These are phyloP conservation scores for Dasyornis broadbenti DNA, from an alignment of 2,113 vertebrate genomes.

Conservation along the genomic window DNA sequence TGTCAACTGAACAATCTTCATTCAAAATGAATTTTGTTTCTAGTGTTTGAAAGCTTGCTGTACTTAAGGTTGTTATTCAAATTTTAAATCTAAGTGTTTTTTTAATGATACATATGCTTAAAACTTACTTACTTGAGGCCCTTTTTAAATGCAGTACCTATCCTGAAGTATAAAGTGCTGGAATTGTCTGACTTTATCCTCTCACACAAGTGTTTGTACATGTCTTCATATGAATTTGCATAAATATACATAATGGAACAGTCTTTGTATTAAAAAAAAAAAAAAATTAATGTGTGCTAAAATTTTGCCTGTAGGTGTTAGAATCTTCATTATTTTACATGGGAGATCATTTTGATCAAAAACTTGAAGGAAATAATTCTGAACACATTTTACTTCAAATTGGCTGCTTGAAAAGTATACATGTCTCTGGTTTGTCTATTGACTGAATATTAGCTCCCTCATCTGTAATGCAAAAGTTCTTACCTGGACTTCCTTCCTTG, in stretches of 20 bases:
- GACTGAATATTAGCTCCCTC: background rate
- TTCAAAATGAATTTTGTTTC: background rate
- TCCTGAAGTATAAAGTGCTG: background rate
- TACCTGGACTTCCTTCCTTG: background rate
- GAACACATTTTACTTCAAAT: background rate
- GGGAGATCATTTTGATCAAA: background rate
- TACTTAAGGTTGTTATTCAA: background rate
- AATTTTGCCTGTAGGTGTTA: background rate
- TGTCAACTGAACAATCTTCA: background rate
- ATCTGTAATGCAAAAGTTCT: background rate
- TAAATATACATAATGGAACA: background rate
- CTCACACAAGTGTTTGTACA: background rate
- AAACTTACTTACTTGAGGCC: background rate
- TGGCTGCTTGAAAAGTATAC: background rate
- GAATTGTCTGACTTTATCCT: background rate
- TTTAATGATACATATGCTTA: background rate
- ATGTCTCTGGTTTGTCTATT: background rate
- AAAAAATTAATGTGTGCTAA: background rate
- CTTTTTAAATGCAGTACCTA: background rate
- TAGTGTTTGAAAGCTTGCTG: background rate
- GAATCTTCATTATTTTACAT: background rate
- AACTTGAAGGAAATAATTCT: background rate
- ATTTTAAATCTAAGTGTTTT: background rate
- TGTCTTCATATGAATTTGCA: background rate
- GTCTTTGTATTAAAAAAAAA: background rate